Base-by-base conservation (phyloP, 2,113 vertebrate species). In the Bolborhynchus lineola region DNA sequence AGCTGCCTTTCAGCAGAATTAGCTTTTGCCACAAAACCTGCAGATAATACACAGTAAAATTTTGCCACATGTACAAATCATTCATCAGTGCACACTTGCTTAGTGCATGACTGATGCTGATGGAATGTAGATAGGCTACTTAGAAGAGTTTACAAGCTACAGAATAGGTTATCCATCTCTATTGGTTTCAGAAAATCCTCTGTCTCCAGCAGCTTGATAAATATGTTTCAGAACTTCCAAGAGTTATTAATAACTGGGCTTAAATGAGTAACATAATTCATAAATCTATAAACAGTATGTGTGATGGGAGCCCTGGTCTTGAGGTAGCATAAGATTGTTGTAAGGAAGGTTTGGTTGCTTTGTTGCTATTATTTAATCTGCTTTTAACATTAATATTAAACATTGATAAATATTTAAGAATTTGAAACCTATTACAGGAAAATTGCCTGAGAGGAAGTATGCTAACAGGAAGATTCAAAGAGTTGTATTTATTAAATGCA, bases 31-130 rank as follows among this genome's bases (percentile, higher is more conserved):
- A 16, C 93, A 85, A 88, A 93, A 82, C 72, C 69, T 92, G 74
- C 41, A 91, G 88, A 92, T 87, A 93, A 96, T 92, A 72, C 57
- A 41, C 62, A 86, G 93, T 86, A 86, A 93, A 96, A 93, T 88
- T 88, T 60, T 96, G 95, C 96, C 92, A 95, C 95, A 94, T 95
- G 83, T 91, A 95, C 91, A 96, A 60, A 96, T 96, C 83, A 93
- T 92, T 96, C 93, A 87, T 94, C 96, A 82, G 88, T 16, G 67
- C 5, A 0, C 92, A 82, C 91, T 96, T 89, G 92, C 59, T 86
- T 52, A 44, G 59, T 35, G 82, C 62, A 62, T 96, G 93, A 97
- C 92, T 91, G 88, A 94, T 93, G 88, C 96, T 82, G 93, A 92
- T 95, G 96, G 96, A 97, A 96, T 96, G 95, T 92, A 91, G 95